Evolutionary conservation across 2,113 vertebrate genomes (phyloP), one percentile per base, ranked within the genome.

Genomic region (Pollachius pollachius): DNA sequence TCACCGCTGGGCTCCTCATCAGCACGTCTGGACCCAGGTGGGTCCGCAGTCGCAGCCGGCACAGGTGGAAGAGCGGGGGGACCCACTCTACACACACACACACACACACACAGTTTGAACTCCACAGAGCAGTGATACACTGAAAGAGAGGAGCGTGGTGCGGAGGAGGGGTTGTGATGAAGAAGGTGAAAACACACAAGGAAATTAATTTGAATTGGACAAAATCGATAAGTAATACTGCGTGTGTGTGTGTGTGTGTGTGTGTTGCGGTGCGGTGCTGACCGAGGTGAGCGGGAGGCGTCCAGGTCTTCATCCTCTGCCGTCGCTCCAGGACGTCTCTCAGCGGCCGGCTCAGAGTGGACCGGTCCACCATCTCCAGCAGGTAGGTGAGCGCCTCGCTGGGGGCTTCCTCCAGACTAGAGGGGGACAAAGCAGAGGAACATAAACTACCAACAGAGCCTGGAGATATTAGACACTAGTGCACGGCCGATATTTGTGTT

Each of bases 41-140:
- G 23, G 15, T 15, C 3, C 62, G 23, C 5, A 63, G 6, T 15
- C 16, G 15, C 27, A 63, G 27, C 62, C 62, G 15, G 15, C 62
- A 63, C 23, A 63, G 62, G 62, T 63, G 62, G 27, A 63, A 34
- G 25, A 63, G 62, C 15, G 62, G n/a, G 62, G 62, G 62, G 2
- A 30, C 13, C 5, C 1, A 13, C 23, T 63, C 62, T 63, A 15
- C 23, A 16, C n/a, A n/a, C n/a, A n/a, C n/a, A n/a, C n/a, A n/a
- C n/a, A 16, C 62, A n/a, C 23, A 34, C 23, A 30, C 62, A 34
- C 25, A 8, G 13, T 34, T 34, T 34, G 30, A 34, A 34, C 6
- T 34, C 30, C 4, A 34, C 30, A 34, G 4, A 34, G 30, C 30
- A 34, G 30, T 4, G 6, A 34, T 34, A 34, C 30, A 34, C 30